Evolutionary conservation across 2,797 vertebrate genomes (phyloP), one percentile per base, ranked within the genome.

Genomic region (Premnoplex brunnescens): DNA sequence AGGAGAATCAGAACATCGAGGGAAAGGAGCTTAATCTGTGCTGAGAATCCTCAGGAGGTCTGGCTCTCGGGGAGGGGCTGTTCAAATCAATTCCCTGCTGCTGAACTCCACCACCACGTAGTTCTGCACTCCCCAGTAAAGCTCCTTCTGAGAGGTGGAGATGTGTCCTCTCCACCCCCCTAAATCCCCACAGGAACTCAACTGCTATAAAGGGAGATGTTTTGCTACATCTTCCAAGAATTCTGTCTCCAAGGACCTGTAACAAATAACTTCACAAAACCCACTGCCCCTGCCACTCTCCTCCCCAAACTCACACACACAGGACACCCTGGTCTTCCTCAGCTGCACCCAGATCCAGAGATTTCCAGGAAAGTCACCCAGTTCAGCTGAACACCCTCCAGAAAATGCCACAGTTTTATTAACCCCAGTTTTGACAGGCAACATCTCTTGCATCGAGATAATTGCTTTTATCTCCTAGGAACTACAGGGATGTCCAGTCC

Each of bases 1-100:
- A 82, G 12, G 30, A 36, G 20, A 51, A 46, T n/a, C 10, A 0
- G 1, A 18, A 26, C 18, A 4, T 2, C 0, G 3, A 67, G 43
- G 36, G 32, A 54, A 49, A 19, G 63, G 39, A 67, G 39, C 3
- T 55, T 4, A 2, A 23, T 18, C 44, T 11, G 30, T 13, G 74
- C 56, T 58, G 56, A 28, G 60, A 60, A n/a, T 13, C 44, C 56
- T 17, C 10, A 46, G 75, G 64, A 27, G 43, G 16, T 44, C 4
- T 22, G 28, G 28, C 34, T 60, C n/a, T 22, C 20, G 0, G 63
- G 55, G 26, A 51, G 26, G 26, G 34, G 43, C 4, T 80, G 30
- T 39, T 41, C 44, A 41, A 41, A 18, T 8, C 8, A 43, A 43
- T 8, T 20, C 52, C 9, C 6, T 39, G 55, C 59, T 30, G 46